Evolutionary conservation across 2,888 invertebrate species (phyloP).

Genomic region (Nebria brevicollis): DNA sequence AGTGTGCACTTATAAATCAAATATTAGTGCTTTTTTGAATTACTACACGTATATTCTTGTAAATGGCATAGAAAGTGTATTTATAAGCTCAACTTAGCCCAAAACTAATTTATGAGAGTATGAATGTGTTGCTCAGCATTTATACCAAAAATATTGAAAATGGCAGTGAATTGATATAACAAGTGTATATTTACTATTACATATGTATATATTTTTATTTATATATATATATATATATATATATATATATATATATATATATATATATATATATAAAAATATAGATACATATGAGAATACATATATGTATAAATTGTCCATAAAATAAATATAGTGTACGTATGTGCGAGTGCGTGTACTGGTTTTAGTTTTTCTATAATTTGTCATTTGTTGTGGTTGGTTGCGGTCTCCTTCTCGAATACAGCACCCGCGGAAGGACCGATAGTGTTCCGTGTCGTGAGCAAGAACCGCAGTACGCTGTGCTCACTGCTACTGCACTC

Average conservation of each 20-base stretch:
- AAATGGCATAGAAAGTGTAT: no score
- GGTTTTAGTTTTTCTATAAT: constrained; percentile 50
- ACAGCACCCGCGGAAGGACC: constrained; percentile 86
- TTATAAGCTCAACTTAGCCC: no score
- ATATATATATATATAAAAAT: not conserved
- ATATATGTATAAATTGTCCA: not conserved
- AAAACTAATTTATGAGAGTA: no score
- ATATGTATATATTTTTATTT: not conserved
- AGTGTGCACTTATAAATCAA: no score
- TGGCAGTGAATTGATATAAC: no score
- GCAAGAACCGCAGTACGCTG: constrained; percentile 65
- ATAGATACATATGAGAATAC: not conserved
- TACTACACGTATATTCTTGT: no score
- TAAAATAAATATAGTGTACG: not conserved
- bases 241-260: not conserved
- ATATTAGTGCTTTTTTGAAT: no score
- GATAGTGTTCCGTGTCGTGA: constrained; percentile 64
- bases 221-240: constrained; percentile 11
- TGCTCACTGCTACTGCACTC: constrained; percentile 70
- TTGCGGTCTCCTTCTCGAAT: constrained; percentile 83
- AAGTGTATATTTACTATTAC: not conserved
- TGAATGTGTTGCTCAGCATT: no score
- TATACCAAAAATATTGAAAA: no score
- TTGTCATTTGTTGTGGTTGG: constrained; percentile 61
- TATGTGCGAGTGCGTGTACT: constrained; percentile 25